Evolutionary conservation across 2,797 vertebrate genomes (phyloP).

Genomic region (Lepilemur ruficaudatus): DNA sequence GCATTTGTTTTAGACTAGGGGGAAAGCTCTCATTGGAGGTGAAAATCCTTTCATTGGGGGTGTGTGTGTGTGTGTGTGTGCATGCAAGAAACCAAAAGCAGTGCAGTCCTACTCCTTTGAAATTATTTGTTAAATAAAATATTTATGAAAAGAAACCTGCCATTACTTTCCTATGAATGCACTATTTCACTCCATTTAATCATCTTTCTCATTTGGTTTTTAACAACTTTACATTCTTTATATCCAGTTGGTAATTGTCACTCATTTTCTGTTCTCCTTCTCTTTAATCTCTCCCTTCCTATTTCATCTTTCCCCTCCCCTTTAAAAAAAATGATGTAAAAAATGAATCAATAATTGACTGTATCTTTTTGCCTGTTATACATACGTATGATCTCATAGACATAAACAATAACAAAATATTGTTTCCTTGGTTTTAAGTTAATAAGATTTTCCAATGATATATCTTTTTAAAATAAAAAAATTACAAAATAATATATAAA

Average conservation of each 20-base stretch:
- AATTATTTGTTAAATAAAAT: slow-evolving; percentile 15
- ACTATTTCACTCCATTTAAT: not conserved
- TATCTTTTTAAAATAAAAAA: not conserved
- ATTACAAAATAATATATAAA: not conserved
- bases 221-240: not conserved
- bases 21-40: not conserved
- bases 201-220: not conserved
- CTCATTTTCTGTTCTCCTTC: not conserved
- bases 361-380: not conserved
- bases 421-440: not conserved
- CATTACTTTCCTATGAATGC: not conserved
- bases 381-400: not conserved
- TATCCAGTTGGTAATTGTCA: not conserved
- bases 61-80: not conserved
- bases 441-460: not conserved
- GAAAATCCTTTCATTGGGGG: too few species aligned
- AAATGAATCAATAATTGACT: not conserved
- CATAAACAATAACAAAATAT: not conserved
- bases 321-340: not conserved
- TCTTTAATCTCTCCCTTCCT: not conserved
- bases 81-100: not conserved
- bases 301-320: not conserved
- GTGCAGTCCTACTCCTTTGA: not conserved
- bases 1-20: not conserved
- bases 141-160: not conserved